phyloP scores from a whole-genome alignment of 1,140 invertebrate genomes.

The Aphaenogaster rudis region DNA sequence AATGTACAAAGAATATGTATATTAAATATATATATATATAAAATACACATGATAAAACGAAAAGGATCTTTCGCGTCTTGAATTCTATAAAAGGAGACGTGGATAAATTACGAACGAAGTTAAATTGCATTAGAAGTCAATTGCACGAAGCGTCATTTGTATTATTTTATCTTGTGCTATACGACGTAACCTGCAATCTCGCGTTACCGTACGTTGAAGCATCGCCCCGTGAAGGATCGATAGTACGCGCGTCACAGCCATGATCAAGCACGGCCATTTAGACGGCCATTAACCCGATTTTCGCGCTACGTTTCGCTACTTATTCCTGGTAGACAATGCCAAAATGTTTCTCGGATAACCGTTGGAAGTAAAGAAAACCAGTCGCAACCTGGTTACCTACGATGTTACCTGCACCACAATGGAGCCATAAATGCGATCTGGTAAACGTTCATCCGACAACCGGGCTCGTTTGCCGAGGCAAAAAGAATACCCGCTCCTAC shows the following conservation, averaged over 20 bases:
- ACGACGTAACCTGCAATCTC: constrained; percentile 35
- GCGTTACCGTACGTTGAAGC: constrained; percentile 45
- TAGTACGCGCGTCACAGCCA: constrained; percentile 40
- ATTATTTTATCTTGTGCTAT: constrained; percentile 42
- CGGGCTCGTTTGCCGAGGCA: constrained; percentile 2
- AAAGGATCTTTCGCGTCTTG: not conserved
- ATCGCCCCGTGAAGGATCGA: constrained; percentile 50
- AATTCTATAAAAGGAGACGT: not conserved
- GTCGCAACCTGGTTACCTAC: constrained; percentile 22
- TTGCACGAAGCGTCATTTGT: constrained; percentile 16
- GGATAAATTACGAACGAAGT: constrained; percentile 30
- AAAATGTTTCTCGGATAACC: constrained; percentile 46
- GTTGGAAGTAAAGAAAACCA: constrained; percentile 40
- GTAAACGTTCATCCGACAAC: constrained; percentile 41
- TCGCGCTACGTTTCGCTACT: constrained; percentile 66
- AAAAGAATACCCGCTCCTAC: not conserved
- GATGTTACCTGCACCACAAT: constrained; percentile 35
- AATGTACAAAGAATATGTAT: not conserved
- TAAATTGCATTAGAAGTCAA: constrained; percentile 15
- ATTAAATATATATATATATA: not conserved
- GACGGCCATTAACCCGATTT: constrained; percentile 72
- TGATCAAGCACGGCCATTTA: constrained; percentile 69
- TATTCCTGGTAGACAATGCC: constrained; percentile 47
- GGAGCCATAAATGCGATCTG: constrained; percentile 45
- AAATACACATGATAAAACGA: not conserved